Evolutionary conservation across 1,140 invertebrate species (phyloP), one percentile per base, ranked within the genome.

Genomic region (Drosophila elegans): DNA sequence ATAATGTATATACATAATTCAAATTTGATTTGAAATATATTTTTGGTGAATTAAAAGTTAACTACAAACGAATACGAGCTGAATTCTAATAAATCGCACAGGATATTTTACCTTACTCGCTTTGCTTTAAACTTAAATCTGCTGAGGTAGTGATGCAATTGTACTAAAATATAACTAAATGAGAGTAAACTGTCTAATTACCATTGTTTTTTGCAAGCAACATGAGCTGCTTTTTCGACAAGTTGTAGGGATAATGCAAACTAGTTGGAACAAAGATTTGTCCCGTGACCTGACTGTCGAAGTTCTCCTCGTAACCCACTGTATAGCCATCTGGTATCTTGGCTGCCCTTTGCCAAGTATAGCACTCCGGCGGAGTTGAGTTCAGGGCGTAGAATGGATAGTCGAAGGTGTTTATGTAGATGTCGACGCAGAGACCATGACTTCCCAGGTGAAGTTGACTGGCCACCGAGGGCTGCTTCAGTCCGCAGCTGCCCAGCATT

Each of bases 321-420:
- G 82, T 91, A 41, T 79, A 91, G 6, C 74, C 80, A 29, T 77
- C 51, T 6, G 90, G 90, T 29, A 91, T 76, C 27, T 66, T 75
- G 0, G 83, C 72, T 4, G 73, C 46, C 13, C 56, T 56, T n/a
- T 64, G 61, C 11, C 80, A 64, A 2, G 74, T 59, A 25, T 55
- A 39, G 52, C 90, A 91, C 36, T 82, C 85, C 0, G 57, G 6
- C 4, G 90, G 85, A 1, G 80, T 74, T 0, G 46, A 53, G 51
- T 77, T 81, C 0, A 91, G 12, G 0, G 91, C 91, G 41, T 91
- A 91, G 52, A 92, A 92, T 0, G 91, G 84, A 66, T 91, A 82
- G 46, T 89, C 89, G 27, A 92, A 92, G 1, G 91, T 74, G 48
- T 90, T 88, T 3, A 92, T 92, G 54, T 92, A 92, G 3, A 92